phyloP scores from a whole-genome alignment of 2,888 invertebrate genomes.

The Rotaria macrura region DNA sequence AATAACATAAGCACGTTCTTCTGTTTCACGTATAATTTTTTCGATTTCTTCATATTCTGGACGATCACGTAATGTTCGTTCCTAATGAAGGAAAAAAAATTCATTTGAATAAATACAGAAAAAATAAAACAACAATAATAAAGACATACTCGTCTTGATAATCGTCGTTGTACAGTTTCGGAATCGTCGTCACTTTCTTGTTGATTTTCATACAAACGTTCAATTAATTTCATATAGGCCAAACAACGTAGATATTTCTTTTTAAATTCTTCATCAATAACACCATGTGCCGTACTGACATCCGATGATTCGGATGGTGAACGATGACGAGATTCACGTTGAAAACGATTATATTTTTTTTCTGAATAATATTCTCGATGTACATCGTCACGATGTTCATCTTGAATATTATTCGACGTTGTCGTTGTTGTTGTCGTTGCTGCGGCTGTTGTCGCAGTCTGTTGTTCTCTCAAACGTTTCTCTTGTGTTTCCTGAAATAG shows the following conservation, averaged over 20 bases:
- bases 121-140: background rate
- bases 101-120: background rate
- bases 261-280: slow-evolving; percentile 22
- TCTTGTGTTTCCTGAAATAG: background rate
- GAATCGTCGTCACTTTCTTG: background rate
- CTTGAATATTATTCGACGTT: background rate
- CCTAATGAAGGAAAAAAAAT: background rate
- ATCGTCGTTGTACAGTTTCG: background rate
- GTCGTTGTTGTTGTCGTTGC: background rate
- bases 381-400: background rate
- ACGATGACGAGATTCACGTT: background rate
- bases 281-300: background rate
- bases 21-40: slow-evolving; percentile 17
- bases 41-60: slow-evolving; percentile 22
- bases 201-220: background rate
- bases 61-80: background rate
- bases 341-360: background rate
- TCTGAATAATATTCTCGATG: background rate
- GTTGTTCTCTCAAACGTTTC: background rate
- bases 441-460: background rate
- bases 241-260: slow-evolving; percentile 21
- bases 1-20: slow-evolving; percentile 5
- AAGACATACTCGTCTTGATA: background rate
- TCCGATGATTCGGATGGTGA: slow-evolving; percentile 17
- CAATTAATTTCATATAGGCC: slow-evolving; percentile 19